Evolutionary conservation across 2,888 invertebrate genomes (phyloP), one percentile per base, ranked within the genome.

Genomic region (Ephialtes manifestator): DNA sequence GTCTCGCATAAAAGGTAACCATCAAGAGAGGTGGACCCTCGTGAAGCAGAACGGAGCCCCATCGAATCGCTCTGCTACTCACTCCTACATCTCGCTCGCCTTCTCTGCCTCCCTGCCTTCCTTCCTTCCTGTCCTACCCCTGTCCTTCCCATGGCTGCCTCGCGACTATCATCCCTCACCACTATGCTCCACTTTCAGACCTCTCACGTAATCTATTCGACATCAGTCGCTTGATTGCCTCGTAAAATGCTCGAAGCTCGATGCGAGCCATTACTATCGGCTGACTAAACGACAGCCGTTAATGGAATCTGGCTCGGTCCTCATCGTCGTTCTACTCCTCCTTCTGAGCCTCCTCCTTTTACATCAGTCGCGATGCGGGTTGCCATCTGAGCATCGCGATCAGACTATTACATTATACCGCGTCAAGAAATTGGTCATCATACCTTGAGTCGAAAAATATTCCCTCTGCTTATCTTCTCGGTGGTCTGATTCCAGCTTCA

Each of bases 241-340:
- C 89, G 89, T 91, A 90, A 90, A 91, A 90, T 88, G 87, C 86
- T 74, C 86, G 88, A 87, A 87, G 85, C 87, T 82, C 87, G 83
- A 88, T 89, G 87, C 89, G 72, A 87, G 80, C 89, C 88, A 88
- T 90, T 90, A 89, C 90, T 88, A 89, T 89, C 89, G 90, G 88
- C 87, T 74, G 86, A 81, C 90, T 90, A 88, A 91, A 90, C 89
- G 90, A 89, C 88, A 89, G 82, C 90, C 90, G 89, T 91, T 91
- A 91, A 90, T 89, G 90, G 89, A 91, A 91, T 90, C 89, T 87
- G 35, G 80, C 35, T 82, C 77, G 68, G 65, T 77, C 58, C 83
- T 81, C 60, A 39, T 24, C 76, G n/a, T 72, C 65, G 75, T 67
- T 20, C 58, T 43, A 55, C 68, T 24, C 31, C 18, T 60, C 53